These are phyloP conservation scores for Drosophila buzzatii DNA, from an alignment of 2,888 invertebrate genomes.

Conservation along the genomic window DNA sequence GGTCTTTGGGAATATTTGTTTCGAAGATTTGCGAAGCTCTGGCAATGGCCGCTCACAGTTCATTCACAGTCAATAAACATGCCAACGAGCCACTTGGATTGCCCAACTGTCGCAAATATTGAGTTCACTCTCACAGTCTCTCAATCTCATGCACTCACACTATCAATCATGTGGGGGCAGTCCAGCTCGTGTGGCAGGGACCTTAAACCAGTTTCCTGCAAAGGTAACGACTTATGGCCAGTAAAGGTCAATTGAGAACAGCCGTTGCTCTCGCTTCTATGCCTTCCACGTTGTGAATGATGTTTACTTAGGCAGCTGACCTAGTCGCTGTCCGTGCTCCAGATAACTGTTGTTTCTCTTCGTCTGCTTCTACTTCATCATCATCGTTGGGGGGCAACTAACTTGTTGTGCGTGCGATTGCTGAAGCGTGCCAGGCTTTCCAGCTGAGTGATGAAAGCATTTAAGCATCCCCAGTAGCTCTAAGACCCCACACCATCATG, in stretches of 20 bases:
- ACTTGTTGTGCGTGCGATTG: conserved; percentile 67
- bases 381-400: conserved; percentile 9
- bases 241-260: conserved; percentile 69
- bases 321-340: conserved; percentile 31
- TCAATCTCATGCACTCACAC: neutral
- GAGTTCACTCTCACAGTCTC: neutral
- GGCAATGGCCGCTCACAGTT: conserved; percentile 24
- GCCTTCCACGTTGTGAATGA: conserved; percentile 39
- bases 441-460: conserved; percentile 81
- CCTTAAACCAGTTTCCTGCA: conserved; percentile 23
- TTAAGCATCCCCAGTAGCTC: conserved; percentile 61
- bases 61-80: conserved; percentile 57
- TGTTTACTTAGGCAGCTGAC: conserved; percentile 66
- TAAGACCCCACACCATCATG: neutral
- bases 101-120: conserved; percentile 38
- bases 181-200: conserved; percentile 5
- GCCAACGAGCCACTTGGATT: conserved; percentile 37
- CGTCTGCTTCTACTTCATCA: neutral
- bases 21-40: conserved; percentile 24
- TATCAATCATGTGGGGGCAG: conserved; percentile 46
- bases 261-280: conserved; percentile 1
- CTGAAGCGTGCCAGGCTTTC: conserved; percentile 74
- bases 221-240: conserved; percentile 64
- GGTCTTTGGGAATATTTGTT: conserved; percentile 25
- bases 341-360: conserved; percentile 23